Evolutionary conservation across 1,140 invertebrate species (phyloP).

Genomic region (Drosophila ananassae): DNA sequence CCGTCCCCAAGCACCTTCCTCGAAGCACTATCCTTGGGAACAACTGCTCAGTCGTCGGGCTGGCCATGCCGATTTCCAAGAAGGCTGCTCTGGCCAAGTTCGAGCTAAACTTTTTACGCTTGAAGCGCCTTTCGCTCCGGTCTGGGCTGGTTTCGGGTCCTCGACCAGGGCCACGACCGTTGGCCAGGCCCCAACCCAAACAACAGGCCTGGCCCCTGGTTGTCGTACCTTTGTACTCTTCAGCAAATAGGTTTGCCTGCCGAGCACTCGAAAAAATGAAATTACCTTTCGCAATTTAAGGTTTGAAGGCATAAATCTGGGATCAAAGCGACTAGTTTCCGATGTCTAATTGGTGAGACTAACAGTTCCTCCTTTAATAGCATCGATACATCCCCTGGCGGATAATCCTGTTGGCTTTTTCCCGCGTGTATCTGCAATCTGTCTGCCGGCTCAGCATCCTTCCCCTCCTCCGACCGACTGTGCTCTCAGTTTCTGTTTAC

Average conservation of each 20-base stretch:
- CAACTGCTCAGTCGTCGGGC: conserved; percentile 16
- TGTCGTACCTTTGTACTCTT: conserved; percentile 38
- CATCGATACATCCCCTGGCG: neutral
- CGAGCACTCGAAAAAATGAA: conserved; percentile 15
- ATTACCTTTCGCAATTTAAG: neutral
- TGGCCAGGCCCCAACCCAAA: conserved; percentile 28
- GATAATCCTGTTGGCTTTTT: neutral
- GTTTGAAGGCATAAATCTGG: too few relatives aligned
- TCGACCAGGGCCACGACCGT: conserved; percentile 24
- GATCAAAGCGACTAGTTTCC: too few relatives aligned
- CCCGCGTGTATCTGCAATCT: neutral
- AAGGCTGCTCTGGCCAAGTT: conserved; percentile 69
- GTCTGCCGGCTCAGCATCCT: conserved; percentile 8
- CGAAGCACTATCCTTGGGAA: conserved; percentile 13
- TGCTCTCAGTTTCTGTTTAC: conserved; percentile 13
- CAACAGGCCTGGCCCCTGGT: conserved; percentile 37
- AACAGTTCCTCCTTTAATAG: neutral
- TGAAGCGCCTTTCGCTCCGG: conserved; percentile 59
- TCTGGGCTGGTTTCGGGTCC: conserved; percentile 25
- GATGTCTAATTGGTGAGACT: neutral
- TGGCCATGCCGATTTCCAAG: conserved; percentile 70
- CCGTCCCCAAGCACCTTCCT: too few relatives aligned
- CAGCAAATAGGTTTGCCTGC: conserved; percentile 9
- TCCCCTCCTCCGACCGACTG: conserved; percentile 1
- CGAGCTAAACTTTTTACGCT: conserved; percentile 76